Conservation (phyloP, 1,140 invertebrate species). For the Armadillidium nasatum region DNA sequence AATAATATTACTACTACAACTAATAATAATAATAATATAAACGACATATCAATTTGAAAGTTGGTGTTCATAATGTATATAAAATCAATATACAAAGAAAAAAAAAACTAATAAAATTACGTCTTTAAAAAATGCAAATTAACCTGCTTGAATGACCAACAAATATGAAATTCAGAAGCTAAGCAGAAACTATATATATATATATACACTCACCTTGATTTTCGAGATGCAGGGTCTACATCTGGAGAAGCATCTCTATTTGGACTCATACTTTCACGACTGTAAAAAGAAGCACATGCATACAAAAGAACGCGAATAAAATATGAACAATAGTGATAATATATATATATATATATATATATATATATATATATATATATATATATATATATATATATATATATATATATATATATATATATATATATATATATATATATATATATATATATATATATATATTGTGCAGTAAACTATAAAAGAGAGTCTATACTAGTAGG, state of each 20-base stretch:
- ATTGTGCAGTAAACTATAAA: too few relatives aligned
- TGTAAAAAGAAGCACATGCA: conserved; percentile 34
- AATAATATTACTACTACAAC: too few relatives aligned
- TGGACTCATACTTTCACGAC: conserved; percentile 46
- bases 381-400: conserved; percentile 4
- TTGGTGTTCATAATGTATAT: too few relatives aligned
- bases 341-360: conserved; percentile 16
- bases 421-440: background rate
- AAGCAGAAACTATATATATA: too few relatives aligned
- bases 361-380: background rate
- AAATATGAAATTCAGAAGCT: too few relatives aligned
- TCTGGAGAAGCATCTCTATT: conserved; percentile 50
- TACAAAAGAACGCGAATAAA: conserved; percentile 18
- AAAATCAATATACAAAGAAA: too few relatives aligned
- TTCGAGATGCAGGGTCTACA: conserved; percentile 50
- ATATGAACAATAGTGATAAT: background rate
- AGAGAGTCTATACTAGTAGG: too few relatives aligned
- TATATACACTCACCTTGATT: conserved; percentile 49
- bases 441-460: conserved; percentile 12
- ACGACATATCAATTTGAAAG: too few relatives aligned
- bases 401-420: background rate
- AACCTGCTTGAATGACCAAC: too few relatives aligned
- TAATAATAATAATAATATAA: too few relatives aligned
- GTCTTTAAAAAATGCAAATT: too few relatives aligned
- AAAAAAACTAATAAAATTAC: too few relatives aligned